Base-by-base conservation (phyloP, 2,113 vertebrate genomes). In the Alouatta palliata region DNA sequence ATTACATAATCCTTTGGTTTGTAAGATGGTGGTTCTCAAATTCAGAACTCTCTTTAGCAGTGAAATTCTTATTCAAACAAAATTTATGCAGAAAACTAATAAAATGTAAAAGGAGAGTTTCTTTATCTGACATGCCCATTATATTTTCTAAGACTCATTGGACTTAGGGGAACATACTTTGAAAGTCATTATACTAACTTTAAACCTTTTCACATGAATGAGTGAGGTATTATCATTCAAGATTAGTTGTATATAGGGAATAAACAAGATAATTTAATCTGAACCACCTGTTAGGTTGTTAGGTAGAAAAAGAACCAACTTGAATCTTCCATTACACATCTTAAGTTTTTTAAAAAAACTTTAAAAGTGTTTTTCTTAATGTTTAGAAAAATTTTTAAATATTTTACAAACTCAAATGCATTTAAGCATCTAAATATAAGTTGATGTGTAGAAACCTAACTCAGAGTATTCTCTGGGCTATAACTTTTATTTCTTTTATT, bases 11-110 rank as follows among this genome's bases (percentile, higher is more conserved):
- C 23, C 5, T 75, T 96, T 64, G 40, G 40, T n/a, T 45, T 90
- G 70, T 87, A 93, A 87, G 71, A 52, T 89, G 45, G 37, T 95
- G 47, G 7, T 94, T 92, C 91, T 92, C 81, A 94, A 87, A 66
- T 11, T 73, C 54, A 96, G 43, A 95, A 87, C 73, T 66, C 52
- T 79, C 64, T 81, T 87, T 87, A 94, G 52, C 76, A 96, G 77
- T 84, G 79, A 95, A 82, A 86, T 90, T 43, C 56, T 35, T 64
- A 84, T 47, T 82, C 68, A 83, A 66, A 87, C 20, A 76, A 87
- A 93, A 75, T 66, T 43, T 91, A 49, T 14, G 5, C 52, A 79
- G 86, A 92, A 90, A 23, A 77, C 6, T 73, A 47, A 83, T 12
- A 85, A 91, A 84, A 58, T 6, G 14, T 79, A 84, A 77, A 64